phyloP scores from a whole-genome alignment of 2,113 vertebrate genomes.

The Xiphophorus couchianus region DNA sequence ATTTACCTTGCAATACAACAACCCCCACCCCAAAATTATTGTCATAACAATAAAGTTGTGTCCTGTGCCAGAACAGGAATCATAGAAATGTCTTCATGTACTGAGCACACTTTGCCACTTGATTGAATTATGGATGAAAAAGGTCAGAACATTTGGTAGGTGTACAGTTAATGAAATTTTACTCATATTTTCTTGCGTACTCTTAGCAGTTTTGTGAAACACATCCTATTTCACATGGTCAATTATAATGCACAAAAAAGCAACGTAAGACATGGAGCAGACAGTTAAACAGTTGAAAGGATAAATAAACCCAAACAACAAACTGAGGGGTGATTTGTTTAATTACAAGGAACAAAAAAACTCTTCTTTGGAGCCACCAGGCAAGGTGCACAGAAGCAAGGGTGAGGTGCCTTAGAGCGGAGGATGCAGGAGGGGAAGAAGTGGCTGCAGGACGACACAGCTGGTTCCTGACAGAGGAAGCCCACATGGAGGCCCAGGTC shows the following conservation, averaged over 20 bases:
- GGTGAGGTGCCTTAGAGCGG: constrained; percentile 1
- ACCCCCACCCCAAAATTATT: too few species aligned
- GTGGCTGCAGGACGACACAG: constrained; percentile 73
- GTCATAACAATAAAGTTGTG: too few species aligned
- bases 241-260: neutral
- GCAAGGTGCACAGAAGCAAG: constrained; percentile 46
- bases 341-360: neutral
- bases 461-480: constrained; percentile 92
- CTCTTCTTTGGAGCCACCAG: neutral
- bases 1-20: neutral
- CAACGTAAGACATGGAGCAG: neutral
- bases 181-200: too few species aligned
- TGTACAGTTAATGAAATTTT: too few species aligned
- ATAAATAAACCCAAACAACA: neutral
- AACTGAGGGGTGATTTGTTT: neutral
- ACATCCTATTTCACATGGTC: neutral
- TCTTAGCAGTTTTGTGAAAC: too few species aligned
- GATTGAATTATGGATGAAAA: too few species aligned
- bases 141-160: too few species aligned
- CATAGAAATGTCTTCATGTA: neutral
- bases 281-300: neutral
- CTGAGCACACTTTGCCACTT: too few species aligned
- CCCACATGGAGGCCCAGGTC: constrained; percentile 79
- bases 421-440: constrained; percentile 40
- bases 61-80: neutral